A percentile compares a stretch with the other conserved stretches of the same genome.
Evolutionary conservation across 1,140 invertebrate species (phyloP).

Genomic region (Lepidurus apus): DNA sequence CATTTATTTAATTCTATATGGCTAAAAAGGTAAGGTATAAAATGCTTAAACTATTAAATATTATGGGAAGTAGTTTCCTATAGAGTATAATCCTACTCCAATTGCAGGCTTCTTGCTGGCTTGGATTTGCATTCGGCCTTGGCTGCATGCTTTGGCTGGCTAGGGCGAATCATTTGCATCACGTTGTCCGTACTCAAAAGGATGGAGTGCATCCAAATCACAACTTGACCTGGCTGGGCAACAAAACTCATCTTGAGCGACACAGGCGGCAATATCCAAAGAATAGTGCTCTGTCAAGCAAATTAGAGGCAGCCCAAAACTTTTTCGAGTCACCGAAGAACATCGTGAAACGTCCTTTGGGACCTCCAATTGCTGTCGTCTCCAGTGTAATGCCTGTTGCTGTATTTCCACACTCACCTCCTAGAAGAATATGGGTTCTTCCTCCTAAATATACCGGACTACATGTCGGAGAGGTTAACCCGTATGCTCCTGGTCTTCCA

Average conservation of each 20-base stretch:
- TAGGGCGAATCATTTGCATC: not conserved
- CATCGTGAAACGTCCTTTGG: not conserved
- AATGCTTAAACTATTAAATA: too few species aligned
- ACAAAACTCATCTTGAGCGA: not conserved
- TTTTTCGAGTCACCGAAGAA: not conserved
- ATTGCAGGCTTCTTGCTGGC: not conserved
- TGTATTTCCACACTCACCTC: not conserved
- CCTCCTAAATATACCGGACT: constrained; percentile 2
- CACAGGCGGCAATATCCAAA: not conserved
- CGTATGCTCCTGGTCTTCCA: constrained; percentile 1
- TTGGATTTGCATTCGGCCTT: not conserved
- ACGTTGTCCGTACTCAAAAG: not conserved
- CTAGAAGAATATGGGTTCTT: constrained; percentile 10
- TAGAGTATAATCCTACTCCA: not conserved
- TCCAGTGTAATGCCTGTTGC: not conserved
- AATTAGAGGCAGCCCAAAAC: not conserved
- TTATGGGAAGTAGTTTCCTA: too few species aligned
- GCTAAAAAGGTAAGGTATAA: too few species aligned
- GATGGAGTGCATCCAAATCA: not conserved
- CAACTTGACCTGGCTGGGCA: not conserved
- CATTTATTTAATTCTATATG: too few species aligned
- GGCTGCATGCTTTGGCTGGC: not conserved
- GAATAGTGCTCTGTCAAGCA: not conserved
- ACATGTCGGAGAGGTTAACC: constrained; percentile 9
- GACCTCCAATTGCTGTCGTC: not conserved